Evolutionary conservation across 1,140 invertebrate species (phyloP).

Genomic region (Venturia canescens): DNA sequence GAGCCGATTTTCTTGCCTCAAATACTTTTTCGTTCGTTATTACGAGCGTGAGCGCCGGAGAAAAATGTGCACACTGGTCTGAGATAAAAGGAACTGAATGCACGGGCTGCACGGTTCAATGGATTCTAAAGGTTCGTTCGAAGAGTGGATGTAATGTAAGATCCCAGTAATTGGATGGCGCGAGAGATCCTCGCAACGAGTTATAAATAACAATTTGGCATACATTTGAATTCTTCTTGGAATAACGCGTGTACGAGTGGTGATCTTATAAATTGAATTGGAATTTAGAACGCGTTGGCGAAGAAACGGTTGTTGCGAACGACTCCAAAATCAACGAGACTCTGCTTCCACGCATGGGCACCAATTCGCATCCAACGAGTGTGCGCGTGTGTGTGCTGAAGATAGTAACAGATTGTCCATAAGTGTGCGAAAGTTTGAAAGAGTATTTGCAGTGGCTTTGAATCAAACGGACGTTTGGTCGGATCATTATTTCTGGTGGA

Average conservation of each 20-base stretch:
- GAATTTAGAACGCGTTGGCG: conserved; percentile 11
- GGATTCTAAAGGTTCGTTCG: neutral
- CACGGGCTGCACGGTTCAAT: too few relatives aligned
- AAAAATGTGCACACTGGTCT: neutral
- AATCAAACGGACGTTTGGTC: conserved; percentile 42
- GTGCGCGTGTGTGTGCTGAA: neutral
- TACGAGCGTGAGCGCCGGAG: conserved; percentile 28
- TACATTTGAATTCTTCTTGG: neutral
- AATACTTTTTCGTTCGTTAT: conserved; percentile 38
- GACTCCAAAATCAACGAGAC: neutral
- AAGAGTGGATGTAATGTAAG: too few relatives aligned
- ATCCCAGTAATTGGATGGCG: neutral
- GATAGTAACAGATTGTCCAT: neutral
- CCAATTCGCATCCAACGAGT: neutral
- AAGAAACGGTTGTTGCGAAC: neutral
- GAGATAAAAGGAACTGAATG: neutral
- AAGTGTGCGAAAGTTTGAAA: neutral
- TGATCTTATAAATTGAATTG: neutral
- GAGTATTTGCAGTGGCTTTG: conserved; percentile 22
- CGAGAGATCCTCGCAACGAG: neutral
- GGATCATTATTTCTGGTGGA: conserved; percentile 42
- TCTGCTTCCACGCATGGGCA: neutral
- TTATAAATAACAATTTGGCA: neutral
- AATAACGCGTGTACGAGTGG: neutral
- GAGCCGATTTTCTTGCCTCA: conserved; percentile 49